Conservation (phyloP, 30 jellyfish, hydroid and myxozoan species). For the Aurelia coerulea region DNA sequence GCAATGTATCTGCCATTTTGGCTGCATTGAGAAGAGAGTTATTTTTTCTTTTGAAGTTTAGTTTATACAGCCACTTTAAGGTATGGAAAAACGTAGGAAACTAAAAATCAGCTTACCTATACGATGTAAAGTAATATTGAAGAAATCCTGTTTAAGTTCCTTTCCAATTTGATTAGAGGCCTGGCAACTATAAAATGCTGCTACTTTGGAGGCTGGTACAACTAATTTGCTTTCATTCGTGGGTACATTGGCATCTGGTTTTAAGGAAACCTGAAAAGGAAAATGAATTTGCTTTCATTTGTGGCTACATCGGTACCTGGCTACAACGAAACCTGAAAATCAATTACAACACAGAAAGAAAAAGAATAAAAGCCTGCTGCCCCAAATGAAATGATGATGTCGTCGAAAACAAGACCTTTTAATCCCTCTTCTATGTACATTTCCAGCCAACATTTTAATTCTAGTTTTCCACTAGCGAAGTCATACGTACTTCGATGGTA, state of each 20-base stretch:
- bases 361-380: too few relatives aligned
- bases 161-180: slow-evolving; percentile 53
- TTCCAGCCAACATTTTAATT: too few relatives aligned
- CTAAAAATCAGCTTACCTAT: slow-evolving; percentile 22
- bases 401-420: too few relatives aligned
- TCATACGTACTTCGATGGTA: too few relatives aligned
- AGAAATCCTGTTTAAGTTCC: slow-evolving; percentile 6
- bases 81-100: not conserved
- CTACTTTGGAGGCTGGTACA: slow-evolving; percentile 42
- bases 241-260: slow-evolving; percentile 34
- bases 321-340: slow-evolving; percentile 24
- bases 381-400: too few relatives aligned
- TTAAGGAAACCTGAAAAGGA: slow-evolving; percentile 23
- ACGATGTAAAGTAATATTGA: slow-evolving; percentile 53
- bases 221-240: slow-evolving; percentile 32
- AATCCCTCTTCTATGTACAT: too few relatives aligned
- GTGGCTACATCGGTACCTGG: slow-evolving; percentile 47
- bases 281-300: slow-evolving; percentile 17
- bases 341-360: not conserved
- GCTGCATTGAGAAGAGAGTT: too few relatives aligned
- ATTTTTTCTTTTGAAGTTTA: too few relatives aligned
- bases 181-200: slow-evolving; percentile 72
- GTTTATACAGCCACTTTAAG: too few relatives aligned
- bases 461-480: too few relatives aligned
- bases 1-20: too few relatives aligned